Evolutionary conservation across 23 tunicate species (phyloP), one percentile per base, ranked within the genome.

Genomic region (Corella eumyota): DNA sequence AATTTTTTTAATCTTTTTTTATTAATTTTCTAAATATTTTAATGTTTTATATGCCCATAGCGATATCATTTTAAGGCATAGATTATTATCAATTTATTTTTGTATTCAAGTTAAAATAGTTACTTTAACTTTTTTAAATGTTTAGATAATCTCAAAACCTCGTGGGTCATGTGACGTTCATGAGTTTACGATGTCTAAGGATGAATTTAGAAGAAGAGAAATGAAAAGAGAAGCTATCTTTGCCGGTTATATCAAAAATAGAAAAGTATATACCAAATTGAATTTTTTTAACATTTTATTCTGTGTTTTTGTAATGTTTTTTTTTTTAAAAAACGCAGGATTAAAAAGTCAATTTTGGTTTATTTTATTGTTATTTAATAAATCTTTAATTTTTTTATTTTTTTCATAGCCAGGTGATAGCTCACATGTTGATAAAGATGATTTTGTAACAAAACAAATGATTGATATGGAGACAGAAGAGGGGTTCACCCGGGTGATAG

Each of bases 141-240:
- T 6, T 20, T 72, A 88, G 96, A 70, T 88, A 11, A 88, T 88
- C 44, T 51, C 96, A 25, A 77, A 77, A 34, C 77, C 80, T 6
- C 38, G 55, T 24, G 68, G 61, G 0, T 78, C 96, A 40, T 72
- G 80, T 34, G 96, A 88, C 36, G 96, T 88, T 20, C 96, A 88
- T 45, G 96, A 88, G 48, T 88, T 88, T 29, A 78, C 81, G 24
- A 60, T 88, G 70, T 78, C 88, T 4, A 78, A 75, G 63, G 88
- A 78, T 56, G 96, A 88, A 51, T 88, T 88, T 46, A 53, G 68
- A 34, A 61, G 96, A 17, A 88, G 79, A 56, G 96, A 88, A 53
- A 75, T 58, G 40, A 79, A 88, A 36, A 48, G 72, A 13, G 77
- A 88, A 62, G 85, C 82, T 3, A 88, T 88, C 1, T 88, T 80